phyloP scores from a whole-genome alignment of 2,888 invertebrate genomes.

The Heteromyza rotundicornis region DNA sequence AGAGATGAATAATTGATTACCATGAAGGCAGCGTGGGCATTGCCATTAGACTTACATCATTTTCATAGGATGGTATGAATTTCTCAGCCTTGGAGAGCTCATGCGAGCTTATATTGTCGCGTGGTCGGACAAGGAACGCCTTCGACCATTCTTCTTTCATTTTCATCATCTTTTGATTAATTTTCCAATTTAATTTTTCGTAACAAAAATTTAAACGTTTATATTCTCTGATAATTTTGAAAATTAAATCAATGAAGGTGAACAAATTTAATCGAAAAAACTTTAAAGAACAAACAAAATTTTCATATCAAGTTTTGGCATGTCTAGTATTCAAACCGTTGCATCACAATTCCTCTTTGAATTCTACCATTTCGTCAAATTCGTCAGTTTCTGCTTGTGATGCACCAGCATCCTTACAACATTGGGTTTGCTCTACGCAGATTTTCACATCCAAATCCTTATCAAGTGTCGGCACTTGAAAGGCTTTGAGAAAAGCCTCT shows the following conservation, averaged over 20 bases:
- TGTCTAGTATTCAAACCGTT: no score
- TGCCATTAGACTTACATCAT: constrained; percentile 37
- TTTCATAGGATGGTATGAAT: constrained; percentile 40
- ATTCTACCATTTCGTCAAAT: no score
- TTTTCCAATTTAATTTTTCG: no score
- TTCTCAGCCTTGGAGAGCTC: constrained; percentile 26
- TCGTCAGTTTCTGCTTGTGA: no score
- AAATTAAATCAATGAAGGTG: no score
- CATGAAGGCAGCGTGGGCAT: not conserved
- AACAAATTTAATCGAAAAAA: constrained; percentile 35
- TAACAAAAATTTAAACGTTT: constrained; percentile 15
- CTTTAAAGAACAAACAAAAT: constrained; percentile 35
- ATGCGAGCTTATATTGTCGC: constrained; percentile 43
- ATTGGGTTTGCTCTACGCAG: no score
- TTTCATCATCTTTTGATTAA: not conserved
- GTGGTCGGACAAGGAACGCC: constrained; percentile 34
- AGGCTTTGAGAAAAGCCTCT: no score
- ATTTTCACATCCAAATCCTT: no score
- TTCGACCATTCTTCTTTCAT: constrained; percentile 38
- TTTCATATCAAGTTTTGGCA: no score
- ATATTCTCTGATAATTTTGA: not conserved
- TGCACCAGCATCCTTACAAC: no score
- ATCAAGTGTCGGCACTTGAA: no score
- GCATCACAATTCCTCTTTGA: no score
- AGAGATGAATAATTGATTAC: not conserved